phyloP scores from a whole-genome alignment of 1,140 invertebrate species.

The Drosophila hydei region DNA sequence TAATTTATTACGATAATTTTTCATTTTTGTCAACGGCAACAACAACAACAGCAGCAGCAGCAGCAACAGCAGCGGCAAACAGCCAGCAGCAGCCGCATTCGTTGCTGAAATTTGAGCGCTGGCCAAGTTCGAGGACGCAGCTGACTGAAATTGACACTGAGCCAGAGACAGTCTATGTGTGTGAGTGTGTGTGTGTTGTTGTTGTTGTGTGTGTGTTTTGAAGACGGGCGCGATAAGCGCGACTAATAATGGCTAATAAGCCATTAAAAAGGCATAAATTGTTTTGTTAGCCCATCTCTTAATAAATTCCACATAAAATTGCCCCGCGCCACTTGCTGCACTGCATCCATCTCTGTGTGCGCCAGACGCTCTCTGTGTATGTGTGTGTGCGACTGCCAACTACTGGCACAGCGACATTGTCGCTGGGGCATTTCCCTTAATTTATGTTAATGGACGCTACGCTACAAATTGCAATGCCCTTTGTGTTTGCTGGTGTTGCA shows the following conservation, averaged over 20 bases:
- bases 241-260: conserved; percentile 83
- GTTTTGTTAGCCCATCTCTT: conserved; percentile 79
- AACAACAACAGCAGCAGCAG: conserved; percentile 34
- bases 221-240: conserved; percentile 72
- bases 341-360: conserved; percentile 54
- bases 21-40: conserved; percentile 76
- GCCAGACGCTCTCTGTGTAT: not conserved
- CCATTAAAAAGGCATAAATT: conserved; percentile 82
- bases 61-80: not conserved
- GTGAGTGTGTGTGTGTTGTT: conserved; percentile 15
- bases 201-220: conserved; percentile 38
- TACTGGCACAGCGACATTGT: conserved; percentile 34
- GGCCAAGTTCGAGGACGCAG: conserved; percentile 52
- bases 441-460: conserved; percentile 77
- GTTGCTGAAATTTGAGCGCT: conserved; percentile 64
- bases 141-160: conserved; percentile 41
- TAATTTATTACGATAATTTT: conserved; percentile 82
- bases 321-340: conserved; percentile 48
- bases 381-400: conserved; percentile 1
- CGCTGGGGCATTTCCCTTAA: conserved; percentile 56
- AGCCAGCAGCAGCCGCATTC: conserved; percentile 17
- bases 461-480: conserved; percentile 78
- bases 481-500: conserved; percentile 55
- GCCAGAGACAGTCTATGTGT: conserved; percentile 7
- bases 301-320: conserved; percentile 76